A percentile compares a stretch with the other conserved stretches of the same genome.
phyloP scores from a whole-genome alignment of 2,888 invertebrate genomes.

The Metacarcinus magister region DNA sequence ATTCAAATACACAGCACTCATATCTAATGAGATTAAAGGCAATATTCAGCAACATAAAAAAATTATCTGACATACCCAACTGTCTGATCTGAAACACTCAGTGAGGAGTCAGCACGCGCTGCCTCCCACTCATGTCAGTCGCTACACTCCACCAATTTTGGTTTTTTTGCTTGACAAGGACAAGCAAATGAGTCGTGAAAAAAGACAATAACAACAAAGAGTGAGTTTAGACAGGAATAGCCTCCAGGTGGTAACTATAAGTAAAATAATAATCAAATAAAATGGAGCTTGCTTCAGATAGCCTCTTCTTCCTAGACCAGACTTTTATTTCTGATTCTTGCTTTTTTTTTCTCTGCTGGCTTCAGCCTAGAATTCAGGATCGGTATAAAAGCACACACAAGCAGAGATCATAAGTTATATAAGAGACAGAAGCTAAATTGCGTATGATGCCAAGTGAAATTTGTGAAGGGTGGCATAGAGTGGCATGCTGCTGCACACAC shows the following conservation, averaged over 20 bases:
- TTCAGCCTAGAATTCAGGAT: slow-evolving; percentile 8
- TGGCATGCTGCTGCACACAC: slow-evolving; percentile 34
- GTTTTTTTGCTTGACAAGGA: slow-evolving; percentile 60
- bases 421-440: slow-evolving; percentile 49
- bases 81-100: slow-evolving; percentile 55
- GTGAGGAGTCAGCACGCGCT: background rate
- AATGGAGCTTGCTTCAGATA: slow-evolving; percentile 57
- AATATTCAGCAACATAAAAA: slow-evolving; percentile 68
- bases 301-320: slow-evolving; percentile 41
- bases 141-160: slow-evolving; percentile 62
- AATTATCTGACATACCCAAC: slow-evolving; percentile 72
- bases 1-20: slow-evolving; percentile 77
- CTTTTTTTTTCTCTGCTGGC: slow-evolving; percentile 46
- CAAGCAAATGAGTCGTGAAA: background rate
- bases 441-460: slow-evolving; percentile 55
- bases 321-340: slow-evolving; percentile 22
- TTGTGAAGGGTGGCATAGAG: slow-evolving; percentile 50
- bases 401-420: slow-evolving; percentile 63
- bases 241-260: slow-evolving; percentile 49
- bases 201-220: slow-evolving; percentile 49
- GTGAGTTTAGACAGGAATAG: slow-evolving; percentile 41
- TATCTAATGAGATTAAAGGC: slow-evolving; percentile 74
- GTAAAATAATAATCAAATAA: slow-evolving; percentile 15
- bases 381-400: slow-evolving; percentile 55
- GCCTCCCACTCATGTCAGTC: background rate